Base-by-base conservation (phyloP, 2,888 invertebrate genomes). In the Drosophila emarginata region DNA sequence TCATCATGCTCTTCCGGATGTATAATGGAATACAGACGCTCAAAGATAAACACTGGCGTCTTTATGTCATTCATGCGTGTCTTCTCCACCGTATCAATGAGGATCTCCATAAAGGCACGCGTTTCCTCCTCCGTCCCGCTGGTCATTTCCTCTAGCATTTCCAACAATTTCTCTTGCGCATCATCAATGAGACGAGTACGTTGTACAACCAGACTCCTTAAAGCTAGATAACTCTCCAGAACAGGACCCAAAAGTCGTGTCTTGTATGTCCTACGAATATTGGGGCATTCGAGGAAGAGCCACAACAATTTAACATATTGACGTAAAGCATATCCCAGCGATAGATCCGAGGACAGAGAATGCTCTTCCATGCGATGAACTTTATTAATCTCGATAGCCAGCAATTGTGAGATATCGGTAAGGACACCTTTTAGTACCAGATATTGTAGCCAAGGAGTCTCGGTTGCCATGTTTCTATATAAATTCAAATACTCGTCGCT, bases 21-120 rank as follows among this genome's bases (percentile, higher is more conserved):
- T 78, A 99, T 99, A 74, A 99, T 98, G 18, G 98, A 98, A 90
- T 99, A 99, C 2, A 99, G 94, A 45, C 99, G 93, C 92, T 99
- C 99, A 91, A 99, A 99, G 74, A 99, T 98, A 90, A 99, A 99
- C 2, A 99, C 98, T 0, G 99, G 99, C 0, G 99, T 99, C 77
- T 97, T 94, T 76, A 98, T 96, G 92, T 99, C 99, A 90, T 97
- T 96, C 32, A 96, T 93, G 56, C 97, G 97, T 85, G 96, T 97
- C 88, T 97, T 97, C 89, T 97, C 96, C 1, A 99, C 97, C 0
- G 99, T 98, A 91, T 98, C 97, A 21, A 99, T 97, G 90, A 99
- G 98, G 26, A 99, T 97, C 11, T 97, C 95, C 98, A 99, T 99
- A 90, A 99, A 99, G 70, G 98, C 97, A 56, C 97, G 96, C 0